phyloP scores from a whole-genome alignment of 2,888 invertebrate species.

The Halictus quadricinctus region DNA sequence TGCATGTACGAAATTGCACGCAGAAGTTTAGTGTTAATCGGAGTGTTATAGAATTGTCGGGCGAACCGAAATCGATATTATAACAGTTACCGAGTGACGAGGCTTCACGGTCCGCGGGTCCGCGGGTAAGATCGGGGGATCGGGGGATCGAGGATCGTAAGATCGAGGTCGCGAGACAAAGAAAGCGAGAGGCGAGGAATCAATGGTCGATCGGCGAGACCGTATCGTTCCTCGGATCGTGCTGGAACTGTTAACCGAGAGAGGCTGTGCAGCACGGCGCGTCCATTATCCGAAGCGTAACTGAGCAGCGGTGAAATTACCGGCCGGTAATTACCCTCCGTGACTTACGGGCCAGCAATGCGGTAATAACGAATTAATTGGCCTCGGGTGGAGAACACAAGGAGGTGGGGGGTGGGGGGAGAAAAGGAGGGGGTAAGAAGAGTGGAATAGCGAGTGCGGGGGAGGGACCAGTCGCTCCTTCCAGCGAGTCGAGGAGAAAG shows the following conservation, averaged over 20 bases:
- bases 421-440: neutral
- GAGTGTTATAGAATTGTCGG: neutral
- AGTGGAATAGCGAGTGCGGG: neutral
- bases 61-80: neutral
- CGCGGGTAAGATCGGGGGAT: neutral
- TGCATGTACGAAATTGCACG: too few relatives aligned
- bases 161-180: conserved; percentile 16
- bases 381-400: conserved; percentile 18
- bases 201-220: conserved; percentile 43
- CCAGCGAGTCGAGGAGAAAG: conserved; percentile 54
- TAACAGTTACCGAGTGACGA: neutral
- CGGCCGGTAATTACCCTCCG: conserved; percentile 66
- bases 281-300: conserved; percentile 70
- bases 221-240: conserved; percentile 32
- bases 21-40: too few relatives aligned
- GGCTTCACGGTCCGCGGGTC: neutral
- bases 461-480: conserved; percentile 33
- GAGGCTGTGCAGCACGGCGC: conserved; percentile 38
- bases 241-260: conserved; percentile 48
- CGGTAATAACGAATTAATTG: conserved; percentile 76
- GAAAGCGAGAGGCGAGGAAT: conserved; percentile 20
- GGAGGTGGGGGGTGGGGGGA: neutral
- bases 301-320: conserved; percentile 71
- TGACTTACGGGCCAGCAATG: conserved; percentile 68
- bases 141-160: neutral